Percentiles rank a stretch among this genome's conserved stretches.
Evolutionary conservation across 1,140 invertebrate genomes (phyloP).

Genomic region (silkworm (Bombyx mori)): ASM3026992v2 NC_085128.1:9038001-9038500

Average conservation of each 20-base stretch:
- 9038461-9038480: conserved; percentile 67
- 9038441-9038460: conserved; percentile 73
- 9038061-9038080: neutral
- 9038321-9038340: conserved; percentile 75
- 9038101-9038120: neutral
- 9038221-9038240: conserved; percentile 58
- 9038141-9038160: conserved; percentile 44
- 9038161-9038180: conserved; percentile 43
- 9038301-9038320: conserved; percentile 74
- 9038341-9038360: conserved; percentile 76
- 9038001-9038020: neutral
- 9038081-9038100: neutral
- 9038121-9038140: conserved; percentile 29
- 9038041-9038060: neutral
- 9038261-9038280: conserved; percentile 82
- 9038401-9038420: conserved; percentile 78
- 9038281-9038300: conserved; percentile 77
- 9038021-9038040: neutral
- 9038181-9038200: conserved; percentile 43
- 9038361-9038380: conserved; percentile 73
- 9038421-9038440: conserved; percentile 75
- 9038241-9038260: conserved; percentile 59
- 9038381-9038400: conserved; percentile 84
- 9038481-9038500: conserved; percentile 58
- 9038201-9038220: conserved; percentile 60